These are phyloP conservation scores for Lithosia quadra DNA, from an alignment of 2,888 invertebrate species.

Conservation along the genomic window DNA sequence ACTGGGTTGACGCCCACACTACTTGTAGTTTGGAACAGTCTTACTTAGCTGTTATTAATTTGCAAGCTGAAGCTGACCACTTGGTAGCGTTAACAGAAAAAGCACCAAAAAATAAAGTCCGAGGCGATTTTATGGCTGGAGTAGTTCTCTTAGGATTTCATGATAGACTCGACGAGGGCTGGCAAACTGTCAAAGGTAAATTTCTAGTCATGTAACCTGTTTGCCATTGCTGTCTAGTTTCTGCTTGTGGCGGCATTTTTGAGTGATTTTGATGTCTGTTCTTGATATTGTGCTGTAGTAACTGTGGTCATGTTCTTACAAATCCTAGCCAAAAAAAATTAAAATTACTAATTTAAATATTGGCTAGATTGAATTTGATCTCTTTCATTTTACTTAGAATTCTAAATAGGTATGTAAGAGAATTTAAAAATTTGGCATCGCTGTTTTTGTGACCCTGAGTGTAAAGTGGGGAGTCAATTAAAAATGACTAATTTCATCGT, in stretches of 20 bases:
- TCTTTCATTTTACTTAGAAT: too few species aligned
- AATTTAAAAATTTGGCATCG: too few species aligned
- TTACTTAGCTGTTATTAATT: slow-evolving; percentile 69
- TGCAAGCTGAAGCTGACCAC: slow-evolving; percentile 58
- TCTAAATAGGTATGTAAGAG: too few species aligned
- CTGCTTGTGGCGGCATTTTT: too few species aligned
- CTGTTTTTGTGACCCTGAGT: too few species aligned
- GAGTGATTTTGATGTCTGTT: background rate
- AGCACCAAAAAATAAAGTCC: background rate
- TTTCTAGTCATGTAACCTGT: background rate
- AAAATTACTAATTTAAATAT: too few species aligned
- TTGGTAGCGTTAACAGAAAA: background rate
- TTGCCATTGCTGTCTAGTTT: background rate
- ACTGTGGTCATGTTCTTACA: too few species aligned
- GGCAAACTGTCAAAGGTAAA: slow-evolving; percentile 1
- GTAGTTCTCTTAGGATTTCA: background rate
- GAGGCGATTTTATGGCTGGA: background rate
- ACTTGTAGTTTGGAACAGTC: slow-evolving; percentile 70
- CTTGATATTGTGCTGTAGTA: too few species aligned
- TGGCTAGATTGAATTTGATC: too few species aligned
- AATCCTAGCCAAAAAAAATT: too few species aligned
- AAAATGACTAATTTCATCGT: too few species aligned
- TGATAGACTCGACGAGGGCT: background rate
- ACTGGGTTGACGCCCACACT: slow-evolving; percentile 69
- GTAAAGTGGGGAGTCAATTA: too few species aligned